Evolutionary conservation across 2,888 invertebrate species (phyloP), one percentile per base, ranked within the genome.

Genomic region (Pachydiplax longipennis): DNA sequence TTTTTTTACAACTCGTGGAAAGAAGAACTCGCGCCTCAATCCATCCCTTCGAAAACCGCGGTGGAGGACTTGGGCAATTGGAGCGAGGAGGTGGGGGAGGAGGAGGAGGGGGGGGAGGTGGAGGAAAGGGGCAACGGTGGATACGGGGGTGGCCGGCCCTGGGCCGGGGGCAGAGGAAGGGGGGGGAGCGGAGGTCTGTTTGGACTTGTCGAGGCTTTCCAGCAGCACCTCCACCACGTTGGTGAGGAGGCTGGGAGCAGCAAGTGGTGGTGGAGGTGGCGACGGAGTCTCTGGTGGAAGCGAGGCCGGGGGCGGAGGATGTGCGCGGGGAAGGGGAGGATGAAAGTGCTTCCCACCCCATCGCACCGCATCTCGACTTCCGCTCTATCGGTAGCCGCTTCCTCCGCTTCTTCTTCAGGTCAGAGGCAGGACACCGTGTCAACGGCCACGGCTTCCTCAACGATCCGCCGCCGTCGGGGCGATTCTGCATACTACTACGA

Each of bases 231-330:
- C 10, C 37, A 82, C 25, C 48, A 44, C 48, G 48, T 35, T 8
- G 48, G 40, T 3, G 48, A 82, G 37, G 82, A 37, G 2, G 82
- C 12, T 58, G 80, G 80, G 35, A 48, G 90, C 48, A 80, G 80
- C 48, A 80, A 80, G 90, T 90, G 80, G 90, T 80, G 80, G 90
- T 80, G 80, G 90, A 37, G 44, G 90, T 80, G 80, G 90, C 31
- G 80, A 80, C 73, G 80, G 80, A 80, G 90, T 53, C 90, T 80
- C 37, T 81, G 81, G 90, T 81, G 90, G 81, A 58, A 81, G 81
- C 81, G 90, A 10, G 90, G 90, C 35, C 81, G 90, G 81, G 87
- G 81, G 90, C 81, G 90, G 81, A 90, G 90, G 81, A 81, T 90
- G 90, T 81, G 87, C 87, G 87, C 87, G n/a, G 87, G 87, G 37